Base-by-base conservation (phyloP, 2,888 invertebrate genomes). In the Agrenia bidenticulata region DNA sequence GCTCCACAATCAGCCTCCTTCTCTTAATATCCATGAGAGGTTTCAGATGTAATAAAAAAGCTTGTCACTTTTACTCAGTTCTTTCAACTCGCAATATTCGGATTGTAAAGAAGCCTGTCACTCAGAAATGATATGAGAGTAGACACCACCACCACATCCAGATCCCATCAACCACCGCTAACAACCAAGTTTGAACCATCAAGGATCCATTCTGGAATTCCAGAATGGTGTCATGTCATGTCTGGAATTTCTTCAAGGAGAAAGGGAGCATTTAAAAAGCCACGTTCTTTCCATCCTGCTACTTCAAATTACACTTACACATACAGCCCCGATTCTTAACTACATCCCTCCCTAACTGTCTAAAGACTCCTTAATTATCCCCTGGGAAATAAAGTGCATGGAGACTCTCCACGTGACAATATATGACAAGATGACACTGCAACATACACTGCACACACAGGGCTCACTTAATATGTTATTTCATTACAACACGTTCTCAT, bases 261-360 rank as follows among this genome's bases (percentile, higher is more conserved):
- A 45, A 45, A 45, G 19, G 5, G 45, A 45, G n/a, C 32, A 32
- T 32, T 32, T 32, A 45, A 45, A 45, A 45, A 45, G 45, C 45
- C 19, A 17, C 19, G n/a, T 45, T 15, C n/a, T 15, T 45, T 45
- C 45, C 45, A 45, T 45, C 45, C 19, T n/a, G 19, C n/a, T 45
- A 45, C 45, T 19, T 45, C 45, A 5, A 4, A 45, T 45, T 45
- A 45, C 17, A 45, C 9, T 45, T 45, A 15, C 5, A n/a, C 17
- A 45, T 32, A 32, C 32, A 32, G 4, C 32, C 4, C 32, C 4
- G 11, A 4, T 32, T 11, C 32, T 11, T 4, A 7, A 32, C 4
- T 32, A 32, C 32, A 32, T 32, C 5, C 32, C 32, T 11, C 11
- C 32, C 4, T 32, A 7, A 4, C 32, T 32, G 5, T 4, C 32